Conservation (phyloP, 2,113 vertebrate genomes). For the Alectura lathami region DNA sequence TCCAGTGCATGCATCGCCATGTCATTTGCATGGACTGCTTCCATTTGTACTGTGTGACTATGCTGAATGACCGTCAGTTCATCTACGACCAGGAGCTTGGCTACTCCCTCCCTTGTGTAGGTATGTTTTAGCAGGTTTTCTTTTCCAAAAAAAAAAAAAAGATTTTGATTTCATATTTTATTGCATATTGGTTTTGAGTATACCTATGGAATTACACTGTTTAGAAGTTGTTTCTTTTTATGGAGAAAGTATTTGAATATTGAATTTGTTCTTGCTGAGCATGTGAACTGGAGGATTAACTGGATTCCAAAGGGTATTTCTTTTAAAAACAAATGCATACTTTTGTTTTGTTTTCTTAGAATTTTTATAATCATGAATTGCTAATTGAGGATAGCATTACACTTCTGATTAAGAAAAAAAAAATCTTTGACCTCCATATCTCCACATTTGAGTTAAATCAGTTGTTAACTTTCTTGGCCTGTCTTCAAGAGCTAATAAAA, state of each 20-base stretch:
- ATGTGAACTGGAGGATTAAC: background rate
- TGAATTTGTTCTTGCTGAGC: background rate
- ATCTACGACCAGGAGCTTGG: constrained; percentile 79
- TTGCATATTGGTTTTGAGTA: background rate
- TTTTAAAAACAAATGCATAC: constrained; percentile 14
- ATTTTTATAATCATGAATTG: constrained; percentile 13
- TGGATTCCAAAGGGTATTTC: constrained; percentile 1
- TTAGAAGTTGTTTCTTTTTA: background rate
- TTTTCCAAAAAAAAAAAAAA: background rate
- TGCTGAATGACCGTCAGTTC: constrained; percentile 88
- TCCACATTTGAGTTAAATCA: constrained; percentile 16
- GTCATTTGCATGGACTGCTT: constrained; percentile 94
- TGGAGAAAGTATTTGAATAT: background rate
- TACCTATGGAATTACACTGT: background rate
- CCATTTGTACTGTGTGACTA: constrained; percentile 86
- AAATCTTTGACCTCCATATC: background rate
- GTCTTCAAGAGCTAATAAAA: background rate
- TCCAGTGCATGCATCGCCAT: constrained; percentile 85
- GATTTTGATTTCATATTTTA: background rate
- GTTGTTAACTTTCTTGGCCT: constrained; percentile 10
- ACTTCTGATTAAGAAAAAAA: background rate
- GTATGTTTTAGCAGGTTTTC: constrained; percentile 57
- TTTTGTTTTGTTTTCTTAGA: background rate
- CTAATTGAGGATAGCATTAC: background rate
- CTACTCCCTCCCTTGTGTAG: constrained; percentile 90